Conservation (phyloP, 2,797 vertebrate species). For the Pachyuromys duprasi region DNA sequence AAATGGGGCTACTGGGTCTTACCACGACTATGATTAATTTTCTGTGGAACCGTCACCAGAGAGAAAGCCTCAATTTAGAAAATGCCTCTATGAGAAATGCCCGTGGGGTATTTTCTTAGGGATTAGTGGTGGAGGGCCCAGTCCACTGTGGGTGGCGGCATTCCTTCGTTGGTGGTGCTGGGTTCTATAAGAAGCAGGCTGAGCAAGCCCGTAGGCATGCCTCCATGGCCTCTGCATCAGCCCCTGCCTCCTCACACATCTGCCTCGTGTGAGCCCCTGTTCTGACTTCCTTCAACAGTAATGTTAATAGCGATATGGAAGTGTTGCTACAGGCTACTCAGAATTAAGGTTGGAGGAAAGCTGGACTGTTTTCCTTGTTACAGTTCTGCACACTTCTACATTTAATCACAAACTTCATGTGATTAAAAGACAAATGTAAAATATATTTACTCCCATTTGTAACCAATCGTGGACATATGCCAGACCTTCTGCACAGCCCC, state of each 20-base stretch:
- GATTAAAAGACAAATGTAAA: background rate
- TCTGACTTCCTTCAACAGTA: background rate
- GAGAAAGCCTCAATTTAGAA: background rate
- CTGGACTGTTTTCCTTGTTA: background rate
- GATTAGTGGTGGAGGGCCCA: background rate
- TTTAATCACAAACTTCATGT: background rate
- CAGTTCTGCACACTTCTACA: slow-evolving; percentile 15
- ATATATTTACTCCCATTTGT: background rate
- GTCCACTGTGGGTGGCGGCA: background rate
- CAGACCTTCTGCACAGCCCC: background rate
- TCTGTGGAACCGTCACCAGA: background rate
- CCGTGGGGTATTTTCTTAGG: background rate
- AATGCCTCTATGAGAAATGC: background rate
- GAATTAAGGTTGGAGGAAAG: background rate
- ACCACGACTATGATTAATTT: background rate
- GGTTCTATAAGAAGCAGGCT: background rate
- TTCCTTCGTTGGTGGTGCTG: background rate
- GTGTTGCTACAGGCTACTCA: background rate
- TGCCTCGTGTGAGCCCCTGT: background rate
- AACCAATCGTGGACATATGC: background rate
- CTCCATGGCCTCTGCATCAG: background rate
- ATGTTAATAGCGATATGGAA: background rate
- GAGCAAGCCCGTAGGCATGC: no score
- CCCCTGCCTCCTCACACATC: no score
- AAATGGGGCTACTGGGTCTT: background rate